Percentiles rank a stretch among this genome's conserved stretches.
These are phyloP conservation scores for Nyctibius grandis DNA, from an alignment of 2,797 vertebrate genomes.

Conservation along the genomic window DNA sequence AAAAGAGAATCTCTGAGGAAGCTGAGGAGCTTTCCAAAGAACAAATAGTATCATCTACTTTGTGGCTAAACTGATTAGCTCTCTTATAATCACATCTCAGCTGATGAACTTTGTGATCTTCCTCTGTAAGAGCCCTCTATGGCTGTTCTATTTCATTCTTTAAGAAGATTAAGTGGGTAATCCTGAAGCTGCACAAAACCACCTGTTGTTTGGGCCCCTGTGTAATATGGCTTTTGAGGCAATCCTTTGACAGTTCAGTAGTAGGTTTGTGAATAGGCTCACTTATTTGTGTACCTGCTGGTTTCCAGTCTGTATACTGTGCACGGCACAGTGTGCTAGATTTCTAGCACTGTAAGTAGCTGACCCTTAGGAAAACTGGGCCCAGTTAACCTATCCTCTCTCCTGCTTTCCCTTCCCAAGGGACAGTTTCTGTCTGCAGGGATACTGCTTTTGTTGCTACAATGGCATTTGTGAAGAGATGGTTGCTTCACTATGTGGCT, in stretches of 20 bases:
- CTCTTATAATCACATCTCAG: slow-evolving; percentile 31
- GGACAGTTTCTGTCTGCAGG: not conserved
- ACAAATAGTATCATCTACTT: slow-evolving; percentile 44
- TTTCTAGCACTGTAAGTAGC: not conserved
- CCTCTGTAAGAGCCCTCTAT: not conserved
- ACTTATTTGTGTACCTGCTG: not conserved
- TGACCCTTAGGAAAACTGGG: not conserved
- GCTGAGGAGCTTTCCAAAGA: slow-evolving; percentile 6
- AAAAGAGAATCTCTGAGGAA: not conserved
- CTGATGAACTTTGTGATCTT: slow-evolving; percentile 54
- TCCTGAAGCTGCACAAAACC: slow-evolving; percentile 46
- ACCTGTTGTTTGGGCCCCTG: slow-evolving; percentile 53
- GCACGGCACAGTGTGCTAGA: not conserved
- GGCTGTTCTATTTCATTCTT: slow-evolving; percentile 49
- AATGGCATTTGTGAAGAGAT: not conserved
- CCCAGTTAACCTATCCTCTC: not conserved
- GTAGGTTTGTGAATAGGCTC: not conserved
- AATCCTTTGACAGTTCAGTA: not conserved
- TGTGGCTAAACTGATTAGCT: slow-evolving; percentile 58
- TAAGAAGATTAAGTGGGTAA: slow-evolving; percentile 57
- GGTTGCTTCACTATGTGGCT: not conserved
- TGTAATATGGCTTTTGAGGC: slow-evolving; percentile 9
- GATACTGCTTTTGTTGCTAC: not conserved
- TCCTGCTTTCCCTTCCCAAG: not conserved
- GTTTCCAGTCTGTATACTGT: not conserved